Evolutionary conservation across 2,797 vertebrate species (phyloP).

Genomic region (Molossus molossus): DNA sequence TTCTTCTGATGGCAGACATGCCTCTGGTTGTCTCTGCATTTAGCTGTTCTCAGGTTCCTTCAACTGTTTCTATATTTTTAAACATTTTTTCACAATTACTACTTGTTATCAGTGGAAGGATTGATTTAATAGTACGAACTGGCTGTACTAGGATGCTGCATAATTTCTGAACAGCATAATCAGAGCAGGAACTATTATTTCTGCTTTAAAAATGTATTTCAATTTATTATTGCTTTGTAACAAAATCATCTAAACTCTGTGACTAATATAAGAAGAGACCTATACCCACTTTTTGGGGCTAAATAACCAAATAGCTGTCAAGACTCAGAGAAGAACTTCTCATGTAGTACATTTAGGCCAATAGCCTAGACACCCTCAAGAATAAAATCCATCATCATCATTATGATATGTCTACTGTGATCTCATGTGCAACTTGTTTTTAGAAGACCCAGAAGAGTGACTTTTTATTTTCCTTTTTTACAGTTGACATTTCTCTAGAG

Average conservation of each 20-base stretch:
- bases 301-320: conserved; percentile 22
- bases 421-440: background rate
- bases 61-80: background rate
- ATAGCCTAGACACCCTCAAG: background rate
- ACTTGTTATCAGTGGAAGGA: background rate
- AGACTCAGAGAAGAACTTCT: background rate
- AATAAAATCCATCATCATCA: background rate
- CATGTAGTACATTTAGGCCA: background rate
- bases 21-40: background rate
- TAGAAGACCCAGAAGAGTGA: background rate
- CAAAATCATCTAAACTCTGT: conserved; percentile 42
- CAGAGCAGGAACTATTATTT: background rate
- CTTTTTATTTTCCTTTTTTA: conserved; percentile 17
- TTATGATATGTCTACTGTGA: background rate
- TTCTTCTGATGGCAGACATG: background rate
- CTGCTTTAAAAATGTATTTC: conserved; percentile 21
- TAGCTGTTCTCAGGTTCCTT: background rate
- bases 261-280: background rate
- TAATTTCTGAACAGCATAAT: background rate
- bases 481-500: background rate
- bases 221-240: conserved; percentile 13
- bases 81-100: background rate
- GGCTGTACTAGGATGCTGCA: background rate
- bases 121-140: background rate
- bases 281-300: background rate